Conservation (phyloP, 2,797 vertebrate genomes). For the Xiphorhynchus erythropygius region DNA sequence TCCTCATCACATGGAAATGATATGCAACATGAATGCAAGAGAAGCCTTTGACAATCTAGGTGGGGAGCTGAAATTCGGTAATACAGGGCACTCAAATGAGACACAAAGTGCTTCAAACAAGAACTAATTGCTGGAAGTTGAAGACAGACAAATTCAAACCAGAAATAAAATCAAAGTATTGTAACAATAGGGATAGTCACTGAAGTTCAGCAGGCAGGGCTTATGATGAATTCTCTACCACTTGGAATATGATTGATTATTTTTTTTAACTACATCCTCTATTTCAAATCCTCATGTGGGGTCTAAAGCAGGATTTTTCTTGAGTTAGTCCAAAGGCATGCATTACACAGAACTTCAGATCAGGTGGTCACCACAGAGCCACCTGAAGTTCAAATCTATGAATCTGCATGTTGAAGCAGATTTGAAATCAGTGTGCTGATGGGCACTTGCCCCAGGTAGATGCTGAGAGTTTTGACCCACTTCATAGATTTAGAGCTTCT, state of each 20-base stretch:
- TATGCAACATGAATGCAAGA: not conserved
- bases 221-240: not conserved
- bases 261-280: not conserved
- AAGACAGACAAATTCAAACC: not conserved
- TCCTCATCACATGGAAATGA: not conserved
- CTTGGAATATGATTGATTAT: not conserved
- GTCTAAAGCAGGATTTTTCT: not conserved
- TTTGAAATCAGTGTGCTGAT: not conserved
- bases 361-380: not conserved
- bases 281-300: not conserved
- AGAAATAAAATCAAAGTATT: not conserved
- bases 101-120: not conserved
- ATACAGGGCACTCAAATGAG: not conserved
- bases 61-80: not conserved
- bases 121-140: not conserved
- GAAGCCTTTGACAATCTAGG: not conserved
- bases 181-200: not conserved
- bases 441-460: not conserved
- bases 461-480: not conserved
- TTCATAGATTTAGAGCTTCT: conserved; percentile 6
- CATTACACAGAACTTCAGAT: not conserved
- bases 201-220: not conserved
- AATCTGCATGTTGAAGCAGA: not conserved
- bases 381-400: not conserved
- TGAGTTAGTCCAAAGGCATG: not conserved